Base-by-base conservation (phyloP, 2,888 invertebrate genomes). In the Polydesmus complanatus region DNA sequence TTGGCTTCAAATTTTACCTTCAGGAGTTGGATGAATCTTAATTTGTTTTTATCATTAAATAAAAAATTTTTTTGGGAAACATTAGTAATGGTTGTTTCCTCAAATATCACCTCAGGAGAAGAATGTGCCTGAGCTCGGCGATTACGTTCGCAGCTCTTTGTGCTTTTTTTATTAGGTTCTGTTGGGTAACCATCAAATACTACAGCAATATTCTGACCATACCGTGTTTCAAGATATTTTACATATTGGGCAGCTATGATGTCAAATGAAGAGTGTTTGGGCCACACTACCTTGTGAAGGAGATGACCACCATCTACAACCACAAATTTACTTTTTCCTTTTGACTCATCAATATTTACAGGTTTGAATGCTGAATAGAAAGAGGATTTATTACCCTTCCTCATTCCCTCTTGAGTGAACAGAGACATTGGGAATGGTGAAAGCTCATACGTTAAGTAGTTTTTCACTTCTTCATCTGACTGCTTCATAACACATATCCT, bases 281-380 rank as follows among this genome's bases (percentile, higher is more conserved):
- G 53, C 55, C 55, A 55, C 11, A 55, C 27, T 11, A 55, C 55
- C 14, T 14, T 55, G 27, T 55, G 55, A 22, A 55, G 27, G 11
- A 55, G 55, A 27, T 55, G 11, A 22, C 55, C 55, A 26, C 55
- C 55, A 55, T 55, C 55, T 26, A 55, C 11, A 18, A 55, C 55
- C 18, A 19, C 21, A 21, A 52, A 52, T 52, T 52, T 52, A 21
- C 14, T 52, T 14, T 21, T 21, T 14, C 11, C 18, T 14, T 52
- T 11, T 52, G 21, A 14, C n/a, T 52, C 21, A 19, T 52, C 53
- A 21, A 14, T 18, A 22, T 54, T 3, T 21, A 54, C 3, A 22
- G 54, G 54, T 3, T 3, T 21, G 22, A 54, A 54, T 8, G 54
- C 54, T 8, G 5, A n/a, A 25, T 54, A 54, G 5, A 54, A 54